Evolutionary conservation across 2,888 invertebrate genomes (phyloP).

Genomic region (Drosophila merina): DNA sequence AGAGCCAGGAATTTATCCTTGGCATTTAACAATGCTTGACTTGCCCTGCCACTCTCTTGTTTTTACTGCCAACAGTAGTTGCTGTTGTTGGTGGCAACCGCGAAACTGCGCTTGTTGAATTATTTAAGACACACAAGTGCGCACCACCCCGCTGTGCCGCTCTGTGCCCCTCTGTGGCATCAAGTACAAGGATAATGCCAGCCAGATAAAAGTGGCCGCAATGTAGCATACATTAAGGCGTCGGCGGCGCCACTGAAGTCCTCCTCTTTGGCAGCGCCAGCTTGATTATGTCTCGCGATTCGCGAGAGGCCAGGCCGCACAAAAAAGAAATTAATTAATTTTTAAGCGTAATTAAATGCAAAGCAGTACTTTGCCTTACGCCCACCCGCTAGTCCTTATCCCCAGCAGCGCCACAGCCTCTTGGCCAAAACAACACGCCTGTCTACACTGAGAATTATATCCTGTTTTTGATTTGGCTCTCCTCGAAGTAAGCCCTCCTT

Average conservation of each 20-base stretch:
- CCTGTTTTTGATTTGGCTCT: too few species aligned
- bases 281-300: slow-evolving; percentile 72
- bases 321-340: slow-evolving; percentile 79
- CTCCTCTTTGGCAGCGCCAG: slow-evolving; percentile 43
- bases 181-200: slow-evolving; percentile 57
- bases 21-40: slow-evolving; percentile 68
- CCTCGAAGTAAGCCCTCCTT: too few species aligned
- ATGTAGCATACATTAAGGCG: slow-evolving; percentile 71
- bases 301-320: slow-evolving; percentile 50
- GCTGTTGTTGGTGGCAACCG: slow-evolving; percentile 35
- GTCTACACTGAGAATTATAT: slow-evolving; percentile 14
- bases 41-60: slow-evolving; percentile 26
- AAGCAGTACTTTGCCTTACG: slow-evolving; percentile 66
- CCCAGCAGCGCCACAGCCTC: slow-evolving; percentile 3
- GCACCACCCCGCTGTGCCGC: slow-evolving; percentile 7
- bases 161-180: slow-evolving; percentile 10
- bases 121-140: slow-evolving; percentile 74
- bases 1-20: slow-evolving; percentile 60
- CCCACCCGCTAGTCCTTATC: slow-evolving; percentile 1
- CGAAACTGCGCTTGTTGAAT: slow-evolving; percentile 71
- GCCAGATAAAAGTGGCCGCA: slow-evolving; percentile 67
- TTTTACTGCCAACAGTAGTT: slow-evolving; percentile 18
- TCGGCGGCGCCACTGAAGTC: slow-evolving; percentile 42
- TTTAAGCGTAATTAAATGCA: slow-evolving; percentile 79
- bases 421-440: neutral